phyloP scores from a whole-genome alignment of 2,797 vertebrate species.

The Bradypodion pumilum region DNA sequence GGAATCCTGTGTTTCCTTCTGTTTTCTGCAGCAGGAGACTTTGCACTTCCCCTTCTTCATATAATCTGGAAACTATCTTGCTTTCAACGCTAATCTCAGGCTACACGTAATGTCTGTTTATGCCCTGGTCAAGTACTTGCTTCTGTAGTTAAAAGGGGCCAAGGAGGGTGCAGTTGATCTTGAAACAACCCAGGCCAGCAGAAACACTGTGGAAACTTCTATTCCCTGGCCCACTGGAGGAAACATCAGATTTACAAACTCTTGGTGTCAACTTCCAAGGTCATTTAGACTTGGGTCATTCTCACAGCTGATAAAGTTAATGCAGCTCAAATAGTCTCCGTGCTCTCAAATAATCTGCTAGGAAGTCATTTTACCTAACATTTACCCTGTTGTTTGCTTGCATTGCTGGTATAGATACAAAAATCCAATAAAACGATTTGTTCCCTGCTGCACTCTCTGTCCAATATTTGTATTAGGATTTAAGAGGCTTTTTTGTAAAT shows the following conservation, averaged over 20 bases:
- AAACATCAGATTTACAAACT: background rate
- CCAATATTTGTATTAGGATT: background rate
- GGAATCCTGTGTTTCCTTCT: no score
- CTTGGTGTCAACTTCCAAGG: background rate
- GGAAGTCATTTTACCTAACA: background rate
- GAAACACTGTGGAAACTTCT: constrained; percentile 1
- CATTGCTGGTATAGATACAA: background rate
- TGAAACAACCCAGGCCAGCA: constrained; percentile 5
- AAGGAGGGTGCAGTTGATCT: background rate
- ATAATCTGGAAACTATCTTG: no score
- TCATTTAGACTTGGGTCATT: background rate
- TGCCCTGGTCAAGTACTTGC: background rate
- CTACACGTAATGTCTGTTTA: no score
- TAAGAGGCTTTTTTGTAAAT: background rate
- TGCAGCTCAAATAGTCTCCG: background rate
- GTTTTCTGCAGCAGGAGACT: no score
- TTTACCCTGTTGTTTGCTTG: background rate
- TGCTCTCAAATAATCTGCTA: background rate
- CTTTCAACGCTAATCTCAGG: no score
- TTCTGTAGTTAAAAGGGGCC: background rate
- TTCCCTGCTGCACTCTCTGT: background rate
- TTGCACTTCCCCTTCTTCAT: no score
- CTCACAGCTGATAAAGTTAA: background rate
- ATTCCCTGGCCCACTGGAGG: background rate
- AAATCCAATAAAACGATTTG: background rate